Conservation (phyloP, 2,888 invertebrate species). For the Branchellion lobata region DNA sequence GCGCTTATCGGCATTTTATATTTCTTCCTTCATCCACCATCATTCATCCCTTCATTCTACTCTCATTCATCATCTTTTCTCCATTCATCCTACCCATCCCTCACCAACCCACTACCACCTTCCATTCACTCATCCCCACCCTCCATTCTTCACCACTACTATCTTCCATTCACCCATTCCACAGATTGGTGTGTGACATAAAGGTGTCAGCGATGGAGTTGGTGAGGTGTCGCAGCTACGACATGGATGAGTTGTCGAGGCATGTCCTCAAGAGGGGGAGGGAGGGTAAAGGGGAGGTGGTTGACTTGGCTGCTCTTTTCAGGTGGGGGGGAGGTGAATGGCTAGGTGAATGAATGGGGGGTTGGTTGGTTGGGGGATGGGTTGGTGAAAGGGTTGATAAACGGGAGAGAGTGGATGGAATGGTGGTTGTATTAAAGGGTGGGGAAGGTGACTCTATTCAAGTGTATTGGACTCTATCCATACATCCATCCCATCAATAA, state of each 20-base stretch:
- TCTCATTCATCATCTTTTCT: no score
- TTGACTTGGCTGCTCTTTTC: background rate
- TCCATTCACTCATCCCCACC: background rate
- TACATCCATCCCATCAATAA: no score
- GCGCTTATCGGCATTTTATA: background rate
- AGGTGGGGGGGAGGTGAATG: background rate
- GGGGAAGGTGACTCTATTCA: no score
- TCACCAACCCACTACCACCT: background rate
- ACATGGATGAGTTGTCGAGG: constrained; percentile 70
- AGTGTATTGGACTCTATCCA: no score
- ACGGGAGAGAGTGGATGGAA: no score
- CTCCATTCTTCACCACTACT: background rate
- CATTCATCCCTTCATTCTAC: no score
- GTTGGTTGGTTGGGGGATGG: background rate
- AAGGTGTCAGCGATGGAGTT: constrained; percentile 89
- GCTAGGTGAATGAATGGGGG: background rate
- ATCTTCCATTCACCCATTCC: background rate
- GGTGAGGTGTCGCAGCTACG: constrained; percentile 85
- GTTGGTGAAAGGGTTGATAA: background rate
- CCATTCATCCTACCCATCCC: background rate
- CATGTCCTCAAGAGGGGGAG: constrained; percentile 61
- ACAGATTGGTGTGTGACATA: constrained; percentile 83
- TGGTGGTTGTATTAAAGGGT: no score
- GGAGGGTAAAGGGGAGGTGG: constrained; percentile 57
- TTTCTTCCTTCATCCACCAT: no score